Conservation (phyloP, 2,113 vertebrate species). For the Callopanchax toddi region DNA sequence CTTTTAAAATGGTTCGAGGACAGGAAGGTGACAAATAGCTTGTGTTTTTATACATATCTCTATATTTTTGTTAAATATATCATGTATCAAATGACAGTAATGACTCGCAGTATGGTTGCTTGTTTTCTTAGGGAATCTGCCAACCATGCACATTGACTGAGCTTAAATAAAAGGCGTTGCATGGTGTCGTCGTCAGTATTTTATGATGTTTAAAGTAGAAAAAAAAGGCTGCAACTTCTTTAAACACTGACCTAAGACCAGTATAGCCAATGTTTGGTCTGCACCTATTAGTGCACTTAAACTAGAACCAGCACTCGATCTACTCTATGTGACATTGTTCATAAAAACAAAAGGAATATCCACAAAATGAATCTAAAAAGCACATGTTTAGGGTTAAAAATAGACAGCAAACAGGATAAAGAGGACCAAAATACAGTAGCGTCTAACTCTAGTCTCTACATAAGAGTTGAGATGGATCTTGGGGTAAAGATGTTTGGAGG, state of each 20-base stretch:
- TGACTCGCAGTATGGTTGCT: constrained; percentile 71
- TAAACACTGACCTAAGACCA: constrained; percentile 65
- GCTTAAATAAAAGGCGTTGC: constrained; percentile 71
- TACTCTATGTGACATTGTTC: constrained; percentile 71
- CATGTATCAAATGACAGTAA: constrained; percentile 68
- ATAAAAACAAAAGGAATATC: constrained; percentile 55
- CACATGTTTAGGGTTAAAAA: constrained; percentile 54
- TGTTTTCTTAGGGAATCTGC: constrained; percentile 61
- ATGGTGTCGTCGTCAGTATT: constrained; percentile 59
- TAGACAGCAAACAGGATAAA: constrained; percentile 43
- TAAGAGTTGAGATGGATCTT: constrained; percentile 35
- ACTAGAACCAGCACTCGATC: constrained; percentile 56
- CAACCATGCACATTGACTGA: constrained; percentile 79
- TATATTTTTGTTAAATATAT: constrained; percentile 72
- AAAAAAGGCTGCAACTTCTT: constrained; percentile 58
- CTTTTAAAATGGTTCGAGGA: constrained; percentile 68
- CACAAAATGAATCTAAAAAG: constrained; percentile 55
- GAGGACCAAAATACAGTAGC: constrained; percentile 58
- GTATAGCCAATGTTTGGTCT: constrained; percentile 44
- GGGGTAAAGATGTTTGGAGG: constrained; percentile 43
- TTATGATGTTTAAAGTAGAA: constrained; percentile 61
- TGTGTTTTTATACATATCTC: constrained; percentile 67
- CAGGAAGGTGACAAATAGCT: constrained; percentile 70
- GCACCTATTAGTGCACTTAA: constrained; percentile 30
- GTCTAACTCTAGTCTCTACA: constrained; percentile 65